Evolutionary conservation across 2,888 invertebrate species (phyloP).

Genomic region (Yponomeuta plumbellus): DNA sequence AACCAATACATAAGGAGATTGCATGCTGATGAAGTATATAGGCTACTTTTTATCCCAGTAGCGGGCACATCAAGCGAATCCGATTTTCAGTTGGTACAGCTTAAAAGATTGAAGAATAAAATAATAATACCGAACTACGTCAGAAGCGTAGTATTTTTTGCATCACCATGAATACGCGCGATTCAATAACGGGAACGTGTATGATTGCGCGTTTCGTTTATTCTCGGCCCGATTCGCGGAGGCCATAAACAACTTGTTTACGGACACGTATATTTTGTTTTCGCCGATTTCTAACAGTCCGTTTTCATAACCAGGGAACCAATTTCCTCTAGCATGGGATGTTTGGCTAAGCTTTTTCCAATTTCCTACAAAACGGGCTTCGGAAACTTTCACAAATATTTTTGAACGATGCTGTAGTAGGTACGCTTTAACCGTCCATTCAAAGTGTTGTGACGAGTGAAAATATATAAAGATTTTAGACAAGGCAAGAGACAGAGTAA

Average conservation of each 20-base stretch:
- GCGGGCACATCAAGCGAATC: too few relatives aligned
- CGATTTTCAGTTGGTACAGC: neutral
- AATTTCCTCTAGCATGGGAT: constrained; percentile 14
- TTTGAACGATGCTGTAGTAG: neutral
- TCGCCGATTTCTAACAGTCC: constrained; percentile 2
- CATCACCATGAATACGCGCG: neutral
- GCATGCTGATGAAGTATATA: too few relatives aligned
- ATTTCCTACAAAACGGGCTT: constrained; percentile 15
- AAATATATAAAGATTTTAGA: too few relatives aligned
- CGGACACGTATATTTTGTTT: constrained; percentile 6
- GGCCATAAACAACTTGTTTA: constrained; percentile 10
- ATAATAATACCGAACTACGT: neutral
- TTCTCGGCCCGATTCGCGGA: neutral
- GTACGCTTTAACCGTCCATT: neutral
- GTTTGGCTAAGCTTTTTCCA: constrained; percentile 16
- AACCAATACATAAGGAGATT: too few relatives aligned
- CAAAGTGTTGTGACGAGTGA: too few relatives aligned
- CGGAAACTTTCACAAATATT: constrained; percentile 11
- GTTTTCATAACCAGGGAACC: constrained; percentile 3
- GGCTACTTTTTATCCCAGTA: too few relatives aligned
- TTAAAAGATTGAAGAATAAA: neutral
- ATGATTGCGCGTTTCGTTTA: neutral
- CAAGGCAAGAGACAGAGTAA: too few relatives aligned
- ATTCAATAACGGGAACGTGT: neutral
- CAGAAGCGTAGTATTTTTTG: neutral